Conservation (phyloP, 2,113 vertebrate species). For the Zosterops lateralis region DNA sequence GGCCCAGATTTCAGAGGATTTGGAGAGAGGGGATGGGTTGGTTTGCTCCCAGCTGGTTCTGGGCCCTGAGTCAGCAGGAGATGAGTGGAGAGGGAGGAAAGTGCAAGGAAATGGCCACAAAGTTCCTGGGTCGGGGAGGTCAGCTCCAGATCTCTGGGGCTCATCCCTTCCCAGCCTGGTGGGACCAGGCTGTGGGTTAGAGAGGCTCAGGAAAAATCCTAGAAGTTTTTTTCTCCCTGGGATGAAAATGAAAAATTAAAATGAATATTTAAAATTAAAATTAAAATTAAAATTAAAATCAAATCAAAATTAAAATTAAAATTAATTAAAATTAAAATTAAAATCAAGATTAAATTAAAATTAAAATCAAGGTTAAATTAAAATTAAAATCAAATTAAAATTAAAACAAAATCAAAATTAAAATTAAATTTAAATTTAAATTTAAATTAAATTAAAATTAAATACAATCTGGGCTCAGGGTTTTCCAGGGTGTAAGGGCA, state of each 20-base stretch:
- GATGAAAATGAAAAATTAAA: neutral
- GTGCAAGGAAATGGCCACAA: neutral
- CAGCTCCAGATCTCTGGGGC: neutral
- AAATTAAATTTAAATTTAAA: neutral
- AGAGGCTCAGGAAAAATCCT: neutral
- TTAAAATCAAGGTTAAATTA: neutral
- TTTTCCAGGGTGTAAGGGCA: neutral
- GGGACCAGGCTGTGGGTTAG: neutral
- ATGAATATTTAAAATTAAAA: neutral
- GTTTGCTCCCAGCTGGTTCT: neutral
- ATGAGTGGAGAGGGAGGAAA: neutral
- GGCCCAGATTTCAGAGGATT: neutral
- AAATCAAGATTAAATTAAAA: neutral
- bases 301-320: neutral
- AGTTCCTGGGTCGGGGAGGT: neutral
- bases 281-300: neutral
- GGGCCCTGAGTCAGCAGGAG: slow-evolving; percentile 39
- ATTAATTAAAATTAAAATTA: neutral
- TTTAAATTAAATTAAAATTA: neutral
- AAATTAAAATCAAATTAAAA: neutral
- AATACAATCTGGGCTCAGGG: neutral
- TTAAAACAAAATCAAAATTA: neutral
- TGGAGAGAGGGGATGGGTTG: neutral
- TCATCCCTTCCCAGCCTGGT: neutral
- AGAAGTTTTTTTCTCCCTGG: neutral